Evolutionary conservation across 2,888 invertebrate species (phyloP).

Genomic region (Arenicola marina): DNA sequence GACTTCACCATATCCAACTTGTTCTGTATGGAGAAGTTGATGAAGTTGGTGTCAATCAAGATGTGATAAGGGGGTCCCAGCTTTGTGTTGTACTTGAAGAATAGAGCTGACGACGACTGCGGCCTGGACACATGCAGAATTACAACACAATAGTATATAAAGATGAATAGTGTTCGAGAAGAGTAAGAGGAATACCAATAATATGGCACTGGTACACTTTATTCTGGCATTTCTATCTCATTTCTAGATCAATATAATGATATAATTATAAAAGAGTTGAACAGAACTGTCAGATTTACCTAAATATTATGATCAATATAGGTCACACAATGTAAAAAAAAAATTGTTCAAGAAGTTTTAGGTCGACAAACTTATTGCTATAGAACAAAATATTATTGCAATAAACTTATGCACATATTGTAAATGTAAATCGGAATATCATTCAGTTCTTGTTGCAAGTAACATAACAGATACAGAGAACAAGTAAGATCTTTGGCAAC

Average conservation of each 20-base stretch:
- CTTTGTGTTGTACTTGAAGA: constrained; percentile 97
- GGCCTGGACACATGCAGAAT: constrained; percentile 42
- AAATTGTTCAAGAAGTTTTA: too few species aligned
- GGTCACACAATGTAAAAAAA: too few species aligned
- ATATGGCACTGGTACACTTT: too few species aligned
- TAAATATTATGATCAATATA: too few species aligned
- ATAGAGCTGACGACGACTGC: constrained; percentile 80
- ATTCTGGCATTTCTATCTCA: too few species aligned
- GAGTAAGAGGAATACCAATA: too few species aligned
- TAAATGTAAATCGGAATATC: too few species aligned
- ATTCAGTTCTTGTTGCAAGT: too few species aligned
- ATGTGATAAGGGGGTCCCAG: constrained; percentile 98
- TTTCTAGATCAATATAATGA: constrained; percentile 2
- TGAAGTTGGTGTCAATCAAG: constrained; percentile 95
- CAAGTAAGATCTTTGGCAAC: too few species aligned
- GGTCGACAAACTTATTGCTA: background rate
- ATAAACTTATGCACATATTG: background rate
- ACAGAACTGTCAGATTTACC: background rate
- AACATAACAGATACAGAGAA: too few species aligned
- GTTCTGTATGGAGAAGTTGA: constrained; percentile 97
- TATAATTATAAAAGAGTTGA: background rate
- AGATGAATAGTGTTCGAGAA: too few species aligned
- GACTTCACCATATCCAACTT: constrained; percentile 94
- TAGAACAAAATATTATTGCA: background rate
- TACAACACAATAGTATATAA: background rate